Base-by-base conservation (phyloP, 2,797 vertebrate species). In the Serranus cabrilla region DNA sequence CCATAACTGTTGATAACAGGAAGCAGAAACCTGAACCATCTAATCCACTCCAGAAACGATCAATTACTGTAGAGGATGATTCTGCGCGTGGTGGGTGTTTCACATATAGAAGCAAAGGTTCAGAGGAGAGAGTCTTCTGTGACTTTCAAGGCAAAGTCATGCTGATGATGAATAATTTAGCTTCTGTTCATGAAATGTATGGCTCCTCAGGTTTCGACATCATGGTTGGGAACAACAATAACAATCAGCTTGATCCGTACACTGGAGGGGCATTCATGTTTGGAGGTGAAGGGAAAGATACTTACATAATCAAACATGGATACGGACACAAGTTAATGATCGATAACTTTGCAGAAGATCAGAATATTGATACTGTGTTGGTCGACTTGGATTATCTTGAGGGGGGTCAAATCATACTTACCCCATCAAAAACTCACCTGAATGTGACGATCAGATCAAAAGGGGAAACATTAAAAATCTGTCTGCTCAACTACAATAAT, bases 281-380 rank as follows among this genome's bases (percentile, higher is more conserved):
- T 12, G 89, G 91, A 14, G 78, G 80, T 14, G 64, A 86, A 37
- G 89, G 89, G 16, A 70, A 77, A 62, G 89, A 91, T 60, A 89
- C 79, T 1, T 91, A 92, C 23, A 14, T 76, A 11, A 80, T 92
- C 57, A 91, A 91, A 73, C 64, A 12, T 7, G 68, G 20, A 5
- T 78, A 88, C 37, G 82, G 69, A 46, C 0, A 31, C 0, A 21
- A 40, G 0, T 0, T 81, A 7, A 3, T 39, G 18, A 91, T 91
- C 1, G 7, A 83, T 31, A 91, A 90, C 76, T 90, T 78, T 77
- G 85, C 91, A 12, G 17, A 74, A 27, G 84, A 92, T 74, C 17
- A 47, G 23, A 70, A 7, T 1, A 75, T 45, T 0, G 91, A 91
- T 34, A 83, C 66, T 6, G 74, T 91, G 61, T 18, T 80, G 54